Conservation (phyloP, 92 coral and sea anemone species). For the Epizoanthus rinbou region DNA sequence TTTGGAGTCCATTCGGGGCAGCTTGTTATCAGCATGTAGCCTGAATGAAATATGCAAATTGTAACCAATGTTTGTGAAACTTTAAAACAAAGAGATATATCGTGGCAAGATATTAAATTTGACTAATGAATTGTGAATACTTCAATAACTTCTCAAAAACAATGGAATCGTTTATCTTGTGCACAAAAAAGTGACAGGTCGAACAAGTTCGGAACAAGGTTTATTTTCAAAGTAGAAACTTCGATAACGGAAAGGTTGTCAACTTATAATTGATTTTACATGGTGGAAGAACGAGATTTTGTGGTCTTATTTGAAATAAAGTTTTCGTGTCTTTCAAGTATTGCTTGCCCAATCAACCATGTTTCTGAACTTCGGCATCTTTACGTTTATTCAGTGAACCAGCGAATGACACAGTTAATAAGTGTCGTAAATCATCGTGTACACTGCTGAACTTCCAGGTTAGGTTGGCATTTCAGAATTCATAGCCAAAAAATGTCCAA, state of each 20-base stretch:
- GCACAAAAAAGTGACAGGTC: constrained; percentile 13
- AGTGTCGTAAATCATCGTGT: neutral
- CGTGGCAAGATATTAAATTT: neutral
- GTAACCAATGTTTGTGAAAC: neutral
- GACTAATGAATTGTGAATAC: too few species aligned
- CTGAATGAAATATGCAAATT: constrained; percentile 8
- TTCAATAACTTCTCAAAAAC: neutral
- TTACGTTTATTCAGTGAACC: neutral
- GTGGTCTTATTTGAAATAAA: neutral
- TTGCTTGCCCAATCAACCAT: neutral
- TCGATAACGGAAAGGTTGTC: neutral
- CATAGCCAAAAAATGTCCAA: neutral
- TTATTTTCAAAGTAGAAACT: too few species aligned
- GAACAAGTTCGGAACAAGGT: neutral
- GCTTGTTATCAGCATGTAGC: constrained; percentile 40
- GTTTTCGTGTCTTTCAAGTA: constrained; percentile 20
- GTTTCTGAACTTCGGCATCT: neutral
- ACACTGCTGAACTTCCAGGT: neutral
- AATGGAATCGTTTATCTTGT: neutral
- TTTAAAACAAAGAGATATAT: neutral
- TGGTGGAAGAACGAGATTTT: neutral
- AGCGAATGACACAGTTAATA: too few species aligned
- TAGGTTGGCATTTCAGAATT: neutral
- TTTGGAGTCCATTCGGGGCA: constrained; percentile 17
- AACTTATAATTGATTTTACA: constrained; percentile 1